Evolutionary conservation across 2,888 invertebrate species (phyloP), one percentile per base, ranked within the genome.

Genomic region (Parelbella ahira): DNA sequence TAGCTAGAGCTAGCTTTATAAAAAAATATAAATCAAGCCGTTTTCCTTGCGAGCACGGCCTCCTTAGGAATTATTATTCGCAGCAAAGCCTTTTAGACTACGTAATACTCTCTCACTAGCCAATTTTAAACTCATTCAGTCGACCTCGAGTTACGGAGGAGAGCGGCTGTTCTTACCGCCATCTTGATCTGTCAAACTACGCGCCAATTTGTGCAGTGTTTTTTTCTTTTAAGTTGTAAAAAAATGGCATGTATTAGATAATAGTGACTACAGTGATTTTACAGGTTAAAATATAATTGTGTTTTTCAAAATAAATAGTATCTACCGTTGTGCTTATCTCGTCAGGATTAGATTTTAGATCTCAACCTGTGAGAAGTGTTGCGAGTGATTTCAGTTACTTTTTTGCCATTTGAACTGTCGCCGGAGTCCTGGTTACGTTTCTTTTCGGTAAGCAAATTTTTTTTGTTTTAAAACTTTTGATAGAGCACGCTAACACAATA

Each of bases 31-130:
- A 55, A 46, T 47, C 53, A 61, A 76, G 76, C 58, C 33, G 81
- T 81, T 83, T 83, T 82, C 82, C 81, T 81, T 81, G 80, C 72
- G 56, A 60, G 63, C 57, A 58, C 69, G 71, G 69, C 78, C 75
- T 76, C 74, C 72, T 73, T 69, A 67, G 64, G 59, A 52, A 53
- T 57, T 54, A 63, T 62, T 54, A 63, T 62, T 63, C 47, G 68
- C 68, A 48, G 59, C 59, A 60, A 68, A 73, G 70, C 70, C 77
- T 71, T 71, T 60, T 49, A 46, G 51, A 58, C 68, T 67, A 72
- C 68, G 71, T 71, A 68, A 70, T 56, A 56, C 51, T 68, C 65
- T 67, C 69, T 72, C 70, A 60, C 68, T 75, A 61, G 69, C 69
- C 62, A 56, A 57, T 70, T 72, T 62, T 47, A 49, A 63, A 59